Base-by-base conservation (phyloP, 2,888 invertebrate genomes). In the Lacanobia oleracea region DNA sequence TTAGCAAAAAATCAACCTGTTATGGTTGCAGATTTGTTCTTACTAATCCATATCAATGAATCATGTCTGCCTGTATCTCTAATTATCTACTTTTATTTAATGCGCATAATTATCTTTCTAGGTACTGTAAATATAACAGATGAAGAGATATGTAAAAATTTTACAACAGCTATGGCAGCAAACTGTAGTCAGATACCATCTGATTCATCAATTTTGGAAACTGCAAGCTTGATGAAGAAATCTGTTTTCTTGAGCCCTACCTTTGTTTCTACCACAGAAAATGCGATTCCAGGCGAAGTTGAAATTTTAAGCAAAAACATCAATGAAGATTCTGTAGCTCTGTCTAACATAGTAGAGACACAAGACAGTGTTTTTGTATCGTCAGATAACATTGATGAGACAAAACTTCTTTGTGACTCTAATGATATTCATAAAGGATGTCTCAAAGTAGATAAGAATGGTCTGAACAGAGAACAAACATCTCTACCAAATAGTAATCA, bases 171-270 rank as follows among this genome's bases (percentile, higher is more conserved):
- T 61, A 23, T 37, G 3, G 21, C 33, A 50, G 45, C 63, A 37
- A 67, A 53, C 40, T 48, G 9, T 51, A 61, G 18, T 53, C 62
- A 71, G 16, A 62, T 64, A 50, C 48, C 68, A 72, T 81, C 86
- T 65, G 88, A 89, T 54, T 83, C 93, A 68, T 94, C 94, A 67
- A 92, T 95, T 73, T 88, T 93, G 79, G 91, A 95, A 91, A 96
- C 95, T 70, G 94, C 94, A 72, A 90, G 82, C 83, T 90, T 95
- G 72, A 93, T 95, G 93, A 95, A 91, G 84, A 89, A 91, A 67
- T 94, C 95, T 21, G 91, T 95, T 48, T 91, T 94, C 75, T 88
- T 95, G 72, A 95, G 95, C 82, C 94, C 95, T 40, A 93, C 94
- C 51, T 94, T 94, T 89, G 82, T 87, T 68, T 85, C 90, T 57